Base-by-base conservation (phyloP, 2,113 vertebrate species). In the Onychostruthus taczanowskii region DNA sequence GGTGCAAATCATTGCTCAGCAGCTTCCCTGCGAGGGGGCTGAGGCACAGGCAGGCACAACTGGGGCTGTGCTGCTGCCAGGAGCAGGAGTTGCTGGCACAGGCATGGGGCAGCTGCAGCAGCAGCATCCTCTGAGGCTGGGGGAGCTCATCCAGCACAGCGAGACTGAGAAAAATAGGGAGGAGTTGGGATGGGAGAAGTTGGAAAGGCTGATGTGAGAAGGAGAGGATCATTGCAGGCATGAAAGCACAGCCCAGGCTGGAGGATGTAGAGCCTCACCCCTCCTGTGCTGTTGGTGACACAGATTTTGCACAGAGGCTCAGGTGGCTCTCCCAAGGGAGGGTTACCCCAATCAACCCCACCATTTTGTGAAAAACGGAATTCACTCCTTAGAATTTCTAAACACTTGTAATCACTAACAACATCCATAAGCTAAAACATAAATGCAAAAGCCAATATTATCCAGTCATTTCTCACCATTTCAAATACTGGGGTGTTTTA, bases 1-100 rank as follows among this genome's bases (percentile, higher is more conserved):
- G 9, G 30, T 21, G n/a, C 22, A 41, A 30, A 86, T 23, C 24
- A 0, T 5, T 0, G 9, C 59, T 50, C 24, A 1, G 2, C 31
- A 62, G 47, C 62, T 26, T 26, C 18, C 1, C 30, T 24, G 35
- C 0, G 22, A 47, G n/a, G 49, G 52, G 64, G 49, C n/a, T 22
- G 75, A 26, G 55, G 61, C 66, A 59, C 13, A 2, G 91, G 91
- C 28, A 37, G 91, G 91, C 28, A 37, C 13, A 78, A 10, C 43
- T 2, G 39, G 37, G 3, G 4, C n/a, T 43, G 39, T 31, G 62
- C 46, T 50, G 70, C 49, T 9, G 52, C 87, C 30, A 5, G 76
- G 35, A 56, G 89, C 20, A 1, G 66, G 13, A 15, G 16, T 18
- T 50, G 3, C 46, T 70, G 92, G 50, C 73, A 20, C 11, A 79